These are phyloP conservation scores for Hemibagrus wyckioides DNA, from an alignment of 2,113 vertebrate species.

Conservation along the genomic window DNA sequence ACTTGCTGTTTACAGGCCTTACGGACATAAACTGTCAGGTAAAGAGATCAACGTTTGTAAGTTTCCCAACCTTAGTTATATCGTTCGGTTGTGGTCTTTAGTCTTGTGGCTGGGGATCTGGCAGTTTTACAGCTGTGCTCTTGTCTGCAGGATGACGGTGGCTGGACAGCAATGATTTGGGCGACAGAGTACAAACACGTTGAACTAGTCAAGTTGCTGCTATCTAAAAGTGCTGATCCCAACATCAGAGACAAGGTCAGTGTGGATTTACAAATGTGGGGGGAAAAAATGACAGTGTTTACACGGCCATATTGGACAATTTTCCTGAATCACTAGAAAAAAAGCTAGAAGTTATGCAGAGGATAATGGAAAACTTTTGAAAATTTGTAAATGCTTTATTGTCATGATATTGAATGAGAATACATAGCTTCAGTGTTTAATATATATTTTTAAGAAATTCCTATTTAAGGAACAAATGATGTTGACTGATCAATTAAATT, in stretches of 20 bases:
- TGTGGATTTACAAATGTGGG: neutral
- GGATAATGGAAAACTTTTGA: neutral
- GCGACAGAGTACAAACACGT: constrained; percentile 95
- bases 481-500: neutral
- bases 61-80: neutral
- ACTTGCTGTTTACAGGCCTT: constrained; percentile 83
- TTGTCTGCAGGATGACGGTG: constrained; percentile 85
- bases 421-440: neutral
- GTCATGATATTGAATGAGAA: neutral
- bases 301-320: neutral
- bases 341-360: neutral
- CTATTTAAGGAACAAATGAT: neutral
- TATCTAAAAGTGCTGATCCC: constrained; percentile 89
- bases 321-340: neutral
- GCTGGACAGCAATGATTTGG: constrained; percentile 99
- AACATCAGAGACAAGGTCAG: constrained; percentile 94
- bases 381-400: neutral
- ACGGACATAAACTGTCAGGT: constrained; percentile 97
- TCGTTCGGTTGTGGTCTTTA: neutral
- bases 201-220: constrained; percentile 90
- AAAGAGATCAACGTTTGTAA: constrained; percentile 6
- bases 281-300: neutral
- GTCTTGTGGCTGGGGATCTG: neutral
- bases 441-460: too few relatives aligned
- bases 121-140: neutral